Evolutionary conservation across 2,113 vertebrate species (phyloP).

Genomic region (Rhinolophus ferrumequinum): DNA sequence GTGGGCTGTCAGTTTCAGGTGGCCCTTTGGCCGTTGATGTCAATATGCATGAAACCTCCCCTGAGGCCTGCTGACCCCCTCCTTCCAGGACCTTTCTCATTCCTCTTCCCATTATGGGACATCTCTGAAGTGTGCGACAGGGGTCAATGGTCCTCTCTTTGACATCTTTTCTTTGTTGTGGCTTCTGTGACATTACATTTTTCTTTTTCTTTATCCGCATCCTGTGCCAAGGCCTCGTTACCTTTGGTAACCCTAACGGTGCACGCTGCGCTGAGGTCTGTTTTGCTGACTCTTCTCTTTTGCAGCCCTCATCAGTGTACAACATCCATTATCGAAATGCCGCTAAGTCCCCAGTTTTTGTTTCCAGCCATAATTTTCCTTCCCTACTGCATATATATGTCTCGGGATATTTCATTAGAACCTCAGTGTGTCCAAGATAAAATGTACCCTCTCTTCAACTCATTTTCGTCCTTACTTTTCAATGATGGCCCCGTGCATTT

Average conservation of each 20-base stretch:
- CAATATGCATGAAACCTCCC: not conserved
- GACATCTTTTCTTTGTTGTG: conserved; percentile 18
- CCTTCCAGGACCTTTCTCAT: not conserved
- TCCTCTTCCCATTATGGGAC: not conserved
- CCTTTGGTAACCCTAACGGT: not conserved
- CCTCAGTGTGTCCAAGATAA: not conserved
- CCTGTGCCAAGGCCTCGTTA: not conserved
- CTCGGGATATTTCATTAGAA: conserved; percentile 8
- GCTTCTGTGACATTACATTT: not conserved
- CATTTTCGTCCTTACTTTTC: not conserved
- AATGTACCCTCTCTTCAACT: not conserved
- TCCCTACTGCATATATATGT: not conserved
- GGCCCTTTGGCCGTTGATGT: not conserved
- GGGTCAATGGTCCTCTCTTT: not conserved
- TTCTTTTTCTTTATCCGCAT: conserved; percentile 11
- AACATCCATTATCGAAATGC: not conserved
- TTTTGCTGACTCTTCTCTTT: conserved; percentile 5
- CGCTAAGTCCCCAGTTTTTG: not conserved
- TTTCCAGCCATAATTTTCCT: not conserved
- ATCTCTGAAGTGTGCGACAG: conserved; percentile 9
- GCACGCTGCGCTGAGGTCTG: not conserved
- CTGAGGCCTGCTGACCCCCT: not conserved
- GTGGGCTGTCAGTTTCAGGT: not conserved
- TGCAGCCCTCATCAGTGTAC: not conserved
- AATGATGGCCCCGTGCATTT: not conserved